Evolutionary conservation across 2,113 vertebrate genomes (phyloP), one percentile per base, ranked within the genome.

Genomic region (Actenoides lindsayi): DNA sequence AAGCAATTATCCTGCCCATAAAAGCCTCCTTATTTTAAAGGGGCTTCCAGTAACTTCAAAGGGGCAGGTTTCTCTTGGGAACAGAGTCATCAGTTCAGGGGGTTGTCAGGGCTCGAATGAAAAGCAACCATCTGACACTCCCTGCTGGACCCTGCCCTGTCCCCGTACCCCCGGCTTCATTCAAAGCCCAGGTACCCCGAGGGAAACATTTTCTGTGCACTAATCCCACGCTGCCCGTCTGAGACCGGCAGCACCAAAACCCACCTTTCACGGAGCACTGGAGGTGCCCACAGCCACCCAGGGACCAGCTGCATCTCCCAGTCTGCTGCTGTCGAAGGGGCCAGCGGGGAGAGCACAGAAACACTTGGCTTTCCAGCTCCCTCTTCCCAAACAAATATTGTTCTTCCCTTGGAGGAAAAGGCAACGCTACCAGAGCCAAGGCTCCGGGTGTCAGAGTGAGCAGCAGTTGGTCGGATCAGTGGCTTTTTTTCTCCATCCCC

Each of bases 101-200:
- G 19, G 53, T 33, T 60, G 46, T 27, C 39, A 9, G 67, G 25
- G 14, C 90, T 33, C n/a, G 7, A 63, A 63, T 78, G 71, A 42
- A 57, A 77, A 62, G 54, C 42, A 14, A 14, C 5, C 0, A 0
- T 41, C 17, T 19, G 1, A 30, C 3, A 3, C 46, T 28, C 18
- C 0, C 87, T 44, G 79, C 89, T 39, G 80, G 27, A 18, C 28
- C 81, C 71, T n/a, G 71, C 90, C 51, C 78, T 14, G 4, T 10
- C 67, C 67, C 56, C 4, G 1, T 10, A 2, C 19, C 39, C 25
- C 46, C 10, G 46, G 4, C 10, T n/a, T 25, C 2, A 0, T 28
- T 50, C 90, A 16, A 14, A 59, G 48, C 37, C 3, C 4, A 0
- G 0, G 4, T 16, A 46, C 85, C 69, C 4, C 2, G 20, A n/a